phyloP scores from a whole-genome alignment of 1,140 invertebrate species.

The Laupala kohalensis region DNA sequence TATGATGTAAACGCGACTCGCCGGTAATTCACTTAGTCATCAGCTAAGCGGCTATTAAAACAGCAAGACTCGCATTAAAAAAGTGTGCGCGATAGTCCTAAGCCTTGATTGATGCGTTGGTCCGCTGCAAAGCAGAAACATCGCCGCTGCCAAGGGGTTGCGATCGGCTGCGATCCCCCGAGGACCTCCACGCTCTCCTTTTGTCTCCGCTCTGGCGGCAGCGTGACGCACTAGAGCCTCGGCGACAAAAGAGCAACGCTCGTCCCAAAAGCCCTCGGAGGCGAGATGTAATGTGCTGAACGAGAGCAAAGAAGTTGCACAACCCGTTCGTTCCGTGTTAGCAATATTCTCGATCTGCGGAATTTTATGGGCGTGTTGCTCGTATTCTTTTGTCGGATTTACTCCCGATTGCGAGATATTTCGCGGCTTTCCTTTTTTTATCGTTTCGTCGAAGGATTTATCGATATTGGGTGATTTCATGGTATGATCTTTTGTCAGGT shows the following conservation, averaged over 20 bases:
- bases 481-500: no score
- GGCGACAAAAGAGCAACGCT: not conserved
- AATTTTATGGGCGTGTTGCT: not conserved
- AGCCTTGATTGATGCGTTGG: not conserved
- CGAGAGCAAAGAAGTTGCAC: no score
- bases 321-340: not conserved
- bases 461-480: no score
- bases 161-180: not conserved
- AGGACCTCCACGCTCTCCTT: not conserved
- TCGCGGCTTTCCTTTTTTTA: not conserved
- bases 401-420: not conserved
- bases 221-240: not conserved
- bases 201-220: not conserved
- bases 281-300: no score
- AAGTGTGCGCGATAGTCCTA: not conserved
- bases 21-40: conserved; percentile 12
- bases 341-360: not conserved
- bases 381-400: not conserved
- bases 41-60: conserved; percentile 10
- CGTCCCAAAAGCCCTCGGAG: no score
- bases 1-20: not conserved
- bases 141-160: not conserved
- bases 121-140: not conserved
- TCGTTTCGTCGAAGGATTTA: not conserved
- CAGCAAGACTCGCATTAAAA: conserved; percentile 7